Evolutionary conservation across 2,797 vertebrate genomes (phyloP).

Genomic region (Chrysocyon brachyurus): DNA sequence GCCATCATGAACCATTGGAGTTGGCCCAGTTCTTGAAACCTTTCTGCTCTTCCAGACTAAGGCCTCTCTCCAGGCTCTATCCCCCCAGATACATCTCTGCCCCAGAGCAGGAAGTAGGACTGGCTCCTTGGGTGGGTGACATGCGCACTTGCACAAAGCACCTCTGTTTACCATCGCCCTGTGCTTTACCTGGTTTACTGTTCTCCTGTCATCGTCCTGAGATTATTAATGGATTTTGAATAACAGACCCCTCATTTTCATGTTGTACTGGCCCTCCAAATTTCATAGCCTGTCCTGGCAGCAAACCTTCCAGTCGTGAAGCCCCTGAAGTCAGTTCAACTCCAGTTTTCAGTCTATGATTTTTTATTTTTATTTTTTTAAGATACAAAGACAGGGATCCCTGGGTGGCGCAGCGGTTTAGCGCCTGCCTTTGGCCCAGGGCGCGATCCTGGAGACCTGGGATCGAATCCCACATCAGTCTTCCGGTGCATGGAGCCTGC

Average conservation of each 20-base stretch:
- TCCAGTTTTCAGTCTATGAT: not conserved
- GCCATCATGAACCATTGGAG: not conserved
- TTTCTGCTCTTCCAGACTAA: not conserved
- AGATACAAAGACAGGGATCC: not conserved
- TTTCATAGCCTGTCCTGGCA: not conserved
- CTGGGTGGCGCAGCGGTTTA: too few relatives aligned
- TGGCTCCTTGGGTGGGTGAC: rapidly evolving
- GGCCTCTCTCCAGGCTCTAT: not conserved
- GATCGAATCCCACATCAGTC: too few relatives aligned
- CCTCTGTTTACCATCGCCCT: not conserved
- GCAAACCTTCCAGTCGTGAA: not conserved
- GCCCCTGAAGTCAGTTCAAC: not conserved
- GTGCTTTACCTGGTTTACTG: not conserved
- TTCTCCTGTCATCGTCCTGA: not conserved
- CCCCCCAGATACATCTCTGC: not conserved
- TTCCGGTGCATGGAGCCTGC: too few relatives aligned
- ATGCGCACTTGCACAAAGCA: rapidly evolving
- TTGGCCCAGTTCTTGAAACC: not conserved
- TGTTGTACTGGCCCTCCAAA: not conserved
- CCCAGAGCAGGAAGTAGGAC: not conserved
- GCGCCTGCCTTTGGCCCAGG: too few relatives aligned
- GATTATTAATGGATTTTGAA: not conserved
- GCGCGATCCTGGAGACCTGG: too few relatives aligned
- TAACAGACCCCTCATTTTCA: not conserved
- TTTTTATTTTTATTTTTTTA: not conserved